Percentiles rank a stretch among this genome's conserved stretches.
Conservation (phyloP, 92 coral and sea anemone species). For the Meandrina meandrites region DNA sequence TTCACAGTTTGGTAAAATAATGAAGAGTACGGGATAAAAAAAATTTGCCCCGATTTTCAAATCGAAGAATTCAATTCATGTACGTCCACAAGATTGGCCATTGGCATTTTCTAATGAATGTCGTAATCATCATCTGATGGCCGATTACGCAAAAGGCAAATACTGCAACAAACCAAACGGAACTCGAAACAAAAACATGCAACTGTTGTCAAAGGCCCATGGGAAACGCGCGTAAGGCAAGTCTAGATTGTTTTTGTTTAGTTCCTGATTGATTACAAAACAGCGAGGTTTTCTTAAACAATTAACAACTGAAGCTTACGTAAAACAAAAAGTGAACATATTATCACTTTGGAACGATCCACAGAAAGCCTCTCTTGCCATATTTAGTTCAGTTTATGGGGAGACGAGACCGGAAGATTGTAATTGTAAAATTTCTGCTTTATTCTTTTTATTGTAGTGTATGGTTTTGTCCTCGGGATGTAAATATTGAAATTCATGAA, state of each 20-base stretch:
- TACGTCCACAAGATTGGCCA: not conserved
- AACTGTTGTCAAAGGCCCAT: no score
- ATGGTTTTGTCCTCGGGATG: constrained; percentile 1
- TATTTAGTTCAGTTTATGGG: no score
- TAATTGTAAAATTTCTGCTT: not conserved
- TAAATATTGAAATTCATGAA: not conserved
- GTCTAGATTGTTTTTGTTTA: not conserved
- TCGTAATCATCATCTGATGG: not conserved
- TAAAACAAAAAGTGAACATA: no score
- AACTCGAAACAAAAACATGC: no score
- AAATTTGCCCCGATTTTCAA: no score
- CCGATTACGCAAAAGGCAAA: not conserved
- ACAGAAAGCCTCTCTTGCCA: not conserved
- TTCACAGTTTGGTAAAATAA: not conserved
- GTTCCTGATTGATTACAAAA: not conserved
- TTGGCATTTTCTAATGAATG: not conserved
- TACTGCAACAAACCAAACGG: no score
- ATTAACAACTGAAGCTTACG: no score
- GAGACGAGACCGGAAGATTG: not conserved
- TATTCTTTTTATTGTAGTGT: not conserved
- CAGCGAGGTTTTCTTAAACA: not conserved
- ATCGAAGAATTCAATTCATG: not conserved
- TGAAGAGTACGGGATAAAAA: not conserved
- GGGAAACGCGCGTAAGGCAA: not conserved
- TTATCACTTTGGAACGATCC: not conserved